Conservation (phyloP, 2,113 vertebrate species). For the Leucopsar rothschildi region DNA sequence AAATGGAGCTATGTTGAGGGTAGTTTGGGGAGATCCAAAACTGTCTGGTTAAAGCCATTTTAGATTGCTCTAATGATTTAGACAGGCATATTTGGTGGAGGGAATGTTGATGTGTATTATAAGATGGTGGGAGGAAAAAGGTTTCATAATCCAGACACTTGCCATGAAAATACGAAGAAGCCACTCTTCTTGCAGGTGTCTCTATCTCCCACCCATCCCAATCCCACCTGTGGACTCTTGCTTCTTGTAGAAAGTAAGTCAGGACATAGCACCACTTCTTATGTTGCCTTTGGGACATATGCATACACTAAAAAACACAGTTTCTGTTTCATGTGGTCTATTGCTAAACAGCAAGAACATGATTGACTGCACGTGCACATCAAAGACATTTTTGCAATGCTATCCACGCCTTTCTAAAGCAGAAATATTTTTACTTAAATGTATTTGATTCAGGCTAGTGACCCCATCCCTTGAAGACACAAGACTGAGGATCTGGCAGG, state of each 20-base stretch:
- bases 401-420: not conserved
- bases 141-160: not conserved
- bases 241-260: not conserved
- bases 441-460: not conserved
- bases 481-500: not conserved
- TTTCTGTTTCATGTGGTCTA: not conserved
- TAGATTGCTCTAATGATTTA: not conserved
- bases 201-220: not conserved
- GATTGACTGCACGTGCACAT: fast-evolving
- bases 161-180: not conserved
- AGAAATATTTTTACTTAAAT: not conserved
- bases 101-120: not conserved
- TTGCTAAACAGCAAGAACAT: not conserved
- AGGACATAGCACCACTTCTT: not conserved
- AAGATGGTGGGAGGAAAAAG: not conserved
- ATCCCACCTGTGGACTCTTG: not conserved
- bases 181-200: not conserved
- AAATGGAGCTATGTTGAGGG: not conserved
- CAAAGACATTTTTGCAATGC: not conserved
- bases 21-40: not conserved
- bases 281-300: not conserved
- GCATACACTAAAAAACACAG: not conserved
- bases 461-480: not conserved
- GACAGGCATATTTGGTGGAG: not conserved
- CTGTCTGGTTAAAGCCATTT: not conserved